phyloP scores from a whole-genome alignment of 2,797 vertebrate species.

The Lagodon rhomboides region DNA sequence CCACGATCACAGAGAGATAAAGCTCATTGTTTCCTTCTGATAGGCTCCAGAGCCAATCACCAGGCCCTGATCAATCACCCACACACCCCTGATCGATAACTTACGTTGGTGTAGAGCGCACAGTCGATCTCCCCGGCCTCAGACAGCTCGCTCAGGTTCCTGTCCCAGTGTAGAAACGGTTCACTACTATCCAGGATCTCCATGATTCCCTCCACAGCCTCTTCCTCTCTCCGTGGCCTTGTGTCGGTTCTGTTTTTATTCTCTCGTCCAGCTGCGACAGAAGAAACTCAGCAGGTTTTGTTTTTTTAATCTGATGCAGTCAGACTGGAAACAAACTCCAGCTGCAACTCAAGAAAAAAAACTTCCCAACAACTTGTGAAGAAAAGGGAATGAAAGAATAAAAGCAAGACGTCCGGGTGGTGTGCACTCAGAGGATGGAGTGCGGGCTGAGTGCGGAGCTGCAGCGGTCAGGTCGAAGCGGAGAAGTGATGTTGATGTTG shows the following conservation, averaged over 20 bases:
- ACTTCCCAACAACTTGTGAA: conserved; percentile 56
- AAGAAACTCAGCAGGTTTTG: background rate
- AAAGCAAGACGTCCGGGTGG: background rate
- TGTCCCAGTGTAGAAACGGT: conserved; percentile 92
- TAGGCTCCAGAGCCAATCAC: conserved; percentile 12
- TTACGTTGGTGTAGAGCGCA: conserved; percentile 92
- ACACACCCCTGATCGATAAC: conserved; percentile 60
- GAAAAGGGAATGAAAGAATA: background rate
- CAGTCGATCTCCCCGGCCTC: conserved; percentile 90
- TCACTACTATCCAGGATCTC: conserved; percentile 93
- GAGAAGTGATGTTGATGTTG: conserved; percentile 14
- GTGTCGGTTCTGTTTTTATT: background rate
- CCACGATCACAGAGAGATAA: conserved; percentile 11
- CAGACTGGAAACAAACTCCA: conserved; percentile 24
- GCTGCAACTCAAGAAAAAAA: conserved; percentile 38
- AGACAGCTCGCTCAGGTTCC: conserved; percentile 96
- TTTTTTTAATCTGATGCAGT: background rate
- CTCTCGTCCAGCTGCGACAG: background rate
- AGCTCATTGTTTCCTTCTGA: background rate
- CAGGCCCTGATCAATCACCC: conserved; percentile 5
- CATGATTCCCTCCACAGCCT: conserved; percentile 79
- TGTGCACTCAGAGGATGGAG: background rate
- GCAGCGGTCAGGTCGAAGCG: conserved; percentile 10
- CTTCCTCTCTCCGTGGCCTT: background rate
- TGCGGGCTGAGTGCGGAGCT: background rate